phyloP scores from a whole-genome alignment of 2,888 invertebrate species.

The Synanthedon vespiformis region DNA sequence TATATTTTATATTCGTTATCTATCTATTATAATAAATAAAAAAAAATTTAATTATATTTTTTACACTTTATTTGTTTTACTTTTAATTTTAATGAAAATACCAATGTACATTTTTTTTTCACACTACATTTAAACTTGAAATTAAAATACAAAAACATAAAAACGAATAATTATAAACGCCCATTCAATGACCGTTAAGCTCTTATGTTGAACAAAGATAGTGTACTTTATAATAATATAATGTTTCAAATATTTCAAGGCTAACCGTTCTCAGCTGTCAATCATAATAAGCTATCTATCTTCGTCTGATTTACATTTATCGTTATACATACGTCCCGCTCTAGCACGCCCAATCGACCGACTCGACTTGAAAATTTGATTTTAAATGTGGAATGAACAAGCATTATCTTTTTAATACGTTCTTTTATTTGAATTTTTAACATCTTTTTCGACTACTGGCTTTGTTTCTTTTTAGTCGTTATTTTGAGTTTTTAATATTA shows the following conservation, averaged over 20 bases:
- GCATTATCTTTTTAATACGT: constrained; percentile 68
- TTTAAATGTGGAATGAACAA: constrained; percentile 71
- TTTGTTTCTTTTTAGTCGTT: constrained; percentile 37
- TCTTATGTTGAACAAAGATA: constrained; percentile 54
- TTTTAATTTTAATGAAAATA: too few species aligned
- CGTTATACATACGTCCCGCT: constrained; percentile 33
- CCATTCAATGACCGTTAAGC: constrained; percentile 39
- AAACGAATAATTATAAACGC: too few species aligned
- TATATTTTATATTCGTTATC: too few species aligned
- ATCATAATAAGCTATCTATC: constrained; percentile 67
- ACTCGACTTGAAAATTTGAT: constrained; percentile 69
- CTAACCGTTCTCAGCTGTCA: constrained; percentile 71
- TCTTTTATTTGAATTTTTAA: constrained; percentile 67
- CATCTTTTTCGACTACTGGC: constrained; percentile 63
- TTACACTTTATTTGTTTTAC: too few species aligned
- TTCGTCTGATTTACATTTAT: constrained; percentile 42
- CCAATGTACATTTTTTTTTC: too few species aligned
- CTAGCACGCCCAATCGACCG: constrained; percentile 49
- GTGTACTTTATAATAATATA: constrained; percentile 71
- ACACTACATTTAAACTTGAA: too few species aligned
- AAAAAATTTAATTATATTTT: too few species aligned
- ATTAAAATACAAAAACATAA: too few species aligned
- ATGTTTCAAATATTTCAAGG: constrained; percentile 72
- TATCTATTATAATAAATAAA: too few species aligned
- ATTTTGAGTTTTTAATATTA: too few species aligned